A percentile compares a stretch with the other conserved stretches of the same genome.
Evolutionary conservation across 1,140 invertebrate genomes (phyloP).

Genomic region (Chymomyza costata): DNA sequence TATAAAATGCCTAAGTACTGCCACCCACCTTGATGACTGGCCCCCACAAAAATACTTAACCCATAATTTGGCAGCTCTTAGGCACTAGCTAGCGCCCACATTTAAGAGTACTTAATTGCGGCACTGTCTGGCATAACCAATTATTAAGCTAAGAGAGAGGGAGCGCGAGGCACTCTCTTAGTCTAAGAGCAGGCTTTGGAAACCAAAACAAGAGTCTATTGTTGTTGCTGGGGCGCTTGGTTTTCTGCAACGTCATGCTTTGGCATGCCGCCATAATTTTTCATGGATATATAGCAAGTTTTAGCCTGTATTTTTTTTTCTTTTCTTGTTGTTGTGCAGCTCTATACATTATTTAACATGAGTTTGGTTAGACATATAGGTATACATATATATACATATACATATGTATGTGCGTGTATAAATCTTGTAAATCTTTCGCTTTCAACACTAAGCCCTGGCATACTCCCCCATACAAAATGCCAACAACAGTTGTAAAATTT

Average conservation of each 20-base stretch:
- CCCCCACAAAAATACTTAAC: slow-evolving; percentile 11
- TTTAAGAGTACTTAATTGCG: slow-evolving; percentile 60
- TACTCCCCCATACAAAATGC: slow-evolving; percentile 27
- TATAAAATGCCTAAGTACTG: slow-evolving; percentile 1
- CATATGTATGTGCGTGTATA: slow-evolving; percentile 49
- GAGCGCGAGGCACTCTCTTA: slow-evolving; percentile 6
- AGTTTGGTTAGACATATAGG: too few species aligned
- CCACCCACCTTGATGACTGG: neutral
- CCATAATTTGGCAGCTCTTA: slow-evolving; percentile 6
- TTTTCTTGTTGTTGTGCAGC: too few species aligned
- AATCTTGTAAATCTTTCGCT: slow-evolving; percentile 68
- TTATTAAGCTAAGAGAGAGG: slow-evolving; percentile 31
- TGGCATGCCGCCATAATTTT: slow-evolving; percentile 50
- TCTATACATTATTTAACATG: slow-evolving; percentile 61
- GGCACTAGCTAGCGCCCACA: slow-evolving; percentile 30
- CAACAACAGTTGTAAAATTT: slow-evolving; percentile 3
- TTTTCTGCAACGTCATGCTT: slow-evolving; percentile 54
- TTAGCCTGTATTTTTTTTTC: too few species aligned
- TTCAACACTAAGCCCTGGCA: slow-evolving; percentile 44
- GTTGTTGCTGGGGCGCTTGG: slow-evolving; percentile 13
- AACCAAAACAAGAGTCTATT: slow-evolving; percentile 14
- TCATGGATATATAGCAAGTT: slow-evolving; percentile 21
- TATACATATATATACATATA: neutral
- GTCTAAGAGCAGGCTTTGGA: too few species aligned
- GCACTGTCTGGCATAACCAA: slow-evolving; percentile 56